phyloP scores from a whole-genome alignment of 2,797 vertebrate species.

The Sebastes flavidus region DNA sequence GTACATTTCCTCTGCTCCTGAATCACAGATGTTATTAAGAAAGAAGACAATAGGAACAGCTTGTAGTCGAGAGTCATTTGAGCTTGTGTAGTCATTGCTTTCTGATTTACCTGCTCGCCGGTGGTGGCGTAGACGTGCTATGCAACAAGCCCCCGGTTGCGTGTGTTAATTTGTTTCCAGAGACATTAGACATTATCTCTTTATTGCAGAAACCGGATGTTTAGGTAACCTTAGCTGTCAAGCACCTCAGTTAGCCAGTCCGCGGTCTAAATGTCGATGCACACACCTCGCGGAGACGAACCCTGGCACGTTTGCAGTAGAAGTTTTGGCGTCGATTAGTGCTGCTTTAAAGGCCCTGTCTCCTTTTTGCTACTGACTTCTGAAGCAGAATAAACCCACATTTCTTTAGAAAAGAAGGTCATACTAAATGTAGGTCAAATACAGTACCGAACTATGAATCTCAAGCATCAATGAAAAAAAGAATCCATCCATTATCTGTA shows the following conservation, averaged over 20 bases:
- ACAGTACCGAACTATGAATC: not conserved
- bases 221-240: not conserved
- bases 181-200: constrained; percentile 11
- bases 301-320: not conserved
- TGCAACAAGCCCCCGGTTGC: not conserved
- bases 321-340: not conserved
- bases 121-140: not conserved
- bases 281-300: not conserved
- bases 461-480: not conserved
- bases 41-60: constrained; percentile 47
- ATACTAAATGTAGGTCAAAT: not conserved
- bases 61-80: constrained; percentile 56
- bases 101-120: constrained; percentile 23
- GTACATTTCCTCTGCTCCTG: constrained; percentile 46
- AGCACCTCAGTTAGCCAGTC: not conserved
- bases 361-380: not conserved
- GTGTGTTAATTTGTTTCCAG: constrained; percentile 21
- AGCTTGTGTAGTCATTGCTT: constrained; percentile 22
- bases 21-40: constrained; percentile 66
- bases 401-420: not conserved
- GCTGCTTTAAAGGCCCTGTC: not conserved
- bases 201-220: not conserved
- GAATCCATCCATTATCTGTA: too few species aligned
- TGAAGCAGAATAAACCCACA: not conserved
- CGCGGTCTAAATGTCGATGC: not conserved